Evolutionary conservation across 2,113 vertebrate genomes (phyloP).

Genomic region (Zosterops lateralis): DNA sequence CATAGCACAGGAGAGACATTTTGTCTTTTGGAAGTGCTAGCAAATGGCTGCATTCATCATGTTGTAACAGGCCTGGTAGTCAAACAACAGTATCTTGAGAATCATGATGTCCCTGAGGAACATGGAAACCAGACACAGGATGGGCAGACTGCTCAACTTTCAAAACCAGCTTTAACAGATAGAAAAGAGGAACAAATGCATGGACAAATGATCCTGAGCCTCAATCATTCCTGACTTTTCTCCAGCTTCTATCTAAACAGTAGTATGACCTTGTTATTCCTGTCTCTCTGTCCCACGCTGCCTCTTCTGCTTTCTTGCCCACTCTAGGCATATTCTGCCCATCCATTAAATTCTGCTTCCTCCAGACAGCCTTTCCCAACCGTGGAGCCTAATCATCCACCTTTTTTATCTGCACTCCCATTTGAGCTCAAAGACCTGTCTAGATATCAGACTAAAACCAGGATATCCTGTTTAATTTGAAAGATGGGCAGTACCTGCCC

Average conservation of each 20-base stretch:
- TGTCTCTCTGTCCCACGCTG: not conserved
- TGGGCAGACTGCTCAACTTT: not conserved
- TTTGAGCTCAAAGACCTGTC: not conserved
- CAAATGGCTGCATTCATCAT: not conserved
- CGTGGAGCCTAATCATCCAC: not conserved
- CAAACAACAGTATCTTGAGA: not conserved
- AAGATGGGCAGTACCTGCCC: not conserved
- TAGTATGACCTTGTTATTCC: not conserved
- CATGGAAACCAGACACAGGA: not conserved
- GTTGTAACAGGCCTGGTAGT: not conserved
- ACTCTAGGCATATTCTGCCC: not conserved
- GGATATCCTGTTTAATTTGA: not conserved
- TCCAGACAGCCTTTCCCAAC: not conserved
- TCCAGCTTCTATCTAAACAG: not conserved
- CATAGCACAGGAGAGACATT: not conserved
- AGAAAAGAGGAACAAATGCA: not conserved
- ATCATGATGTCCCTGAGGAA: not conserved
- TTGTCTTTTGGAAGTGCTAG: not conserved
- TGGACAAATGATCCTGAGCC: not conserved
- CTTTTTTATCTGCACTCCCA: not conserved
- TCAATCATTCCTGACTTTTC: not conserved
- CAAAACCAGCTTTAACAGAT: not conserved
- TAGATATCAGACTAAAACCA: not conserved
- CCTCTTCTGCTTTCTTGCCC: not conserved
- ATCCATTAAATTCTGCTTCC: not conserved